Evolutionary conservation across 2,797 vertebrate genomes (phyloP).

Genomic region (Vireo griseus): DNA sequence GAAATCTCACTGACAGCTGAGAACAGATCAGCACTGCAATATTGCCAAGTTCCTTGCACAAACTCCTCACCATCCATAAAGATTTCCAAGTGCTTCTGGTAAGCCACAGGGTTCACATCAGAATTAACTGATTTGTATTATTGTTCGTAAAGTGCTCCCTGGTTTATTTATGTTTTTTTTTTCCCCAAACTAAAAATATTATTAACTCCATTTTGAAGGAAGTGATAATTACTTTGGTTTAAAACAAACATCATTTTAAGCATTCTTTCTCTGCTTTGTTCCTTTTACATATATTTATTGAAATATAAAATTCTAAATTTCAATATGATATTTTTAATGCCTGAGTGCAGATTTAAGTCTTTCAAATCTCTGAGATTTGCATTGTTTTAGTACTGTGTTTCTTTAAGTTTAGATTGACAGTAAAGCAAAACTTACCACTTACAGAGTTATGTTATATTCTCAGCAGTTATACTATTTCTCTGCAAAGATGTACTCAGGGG

Average conservation of each 20-base stretch:
- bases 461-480: background rate
- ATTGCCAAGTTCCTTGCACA: background rate
- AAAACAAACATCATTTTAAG: background rate
- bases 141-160: background rate
- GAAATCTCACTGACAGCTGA: background rate
- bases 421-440: background rate
- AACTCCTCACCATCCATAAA: background rate
- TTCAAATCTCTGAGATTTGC: background rate
- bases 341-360: background rate
- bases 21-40: background rate
- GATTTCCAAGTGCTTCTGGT: background rate
- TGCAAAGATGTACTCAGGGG: background rate
- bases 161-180: accelerated
- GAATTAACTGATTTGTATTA: background rate
- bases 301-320: background rate
- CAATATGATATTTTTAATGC: background rate
- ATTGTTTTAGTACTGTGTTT: background rate
- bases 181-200: background rate
- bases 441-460: background rate
- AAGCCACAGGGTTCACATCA: background rate
- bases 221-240: background rate
- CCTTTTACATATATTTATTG: too few relatives aligned
- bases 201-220: background rate
- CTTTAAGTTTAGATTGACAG: background rate
- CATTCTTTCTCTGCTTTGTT: background rate